A percentile compares a stretch with the other conserved stretches of the same genome.
These are phyloP conservation scores for Tyria jacobaeae DNA, from an alignment of 2,888 invertebrate genomes.

Conservation along the genomic window DNA sequence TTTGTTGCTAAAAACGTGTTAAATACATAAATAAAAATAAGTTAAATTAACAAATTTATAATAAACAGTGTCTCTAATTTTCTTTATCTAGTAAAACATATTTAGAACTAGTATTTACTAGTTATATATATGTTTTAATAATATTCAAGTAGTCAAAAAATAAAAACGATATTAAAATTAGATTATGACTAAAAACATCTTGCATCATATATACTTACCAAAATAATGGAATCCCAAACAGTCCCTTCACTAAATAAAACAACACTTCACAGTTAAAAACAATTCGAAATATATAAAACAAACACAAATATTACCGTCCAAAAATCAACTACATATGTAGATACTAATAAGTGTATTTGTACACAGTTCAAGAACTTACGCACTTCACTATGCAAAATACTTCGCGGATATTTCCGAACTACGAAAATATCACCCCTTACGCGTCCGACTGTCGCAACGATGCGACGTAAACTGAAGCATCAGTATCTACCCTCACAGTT, in stretches of 20 bases:
- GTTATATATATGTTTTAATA: no score
- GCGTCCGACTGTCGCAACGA: slow-evolving; percentile 62
- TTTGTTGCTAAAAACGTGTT: no score
- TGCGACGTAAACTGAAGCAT: slow-evolving; percentile 76
- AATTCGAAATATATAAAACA: slow-evolving; percentile 25
- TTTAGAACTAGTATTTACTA: no score
- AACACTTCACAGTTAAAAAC: slow-evolving; percentile 36
- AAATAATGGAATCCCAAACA: slow-evolving; percentile 30
- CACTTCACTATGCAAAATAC: slow-evolving; percentile 54
- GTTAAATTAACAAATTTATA: no score
- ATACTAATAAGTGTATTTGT: slow-evolving; percentile 32
- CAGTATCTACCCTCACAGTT: slow-evolving; percentile 73
- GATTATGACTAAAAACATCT: no score
- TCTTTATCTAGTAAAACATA: no score
- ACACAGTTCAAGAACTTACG: slow-evolving; percentile 57
- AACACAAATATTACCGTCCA: slow-evolving; percentile 20
- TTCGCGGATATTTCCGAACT: slow-evolving; percentile 50
- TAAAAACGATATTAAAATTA: no score
- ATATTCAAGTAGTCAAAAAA: no score
- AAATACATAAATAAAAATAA: no score
- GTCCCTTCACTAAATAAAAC: slow-evolving; percentile 44
- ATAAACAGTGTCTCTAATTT: no score
- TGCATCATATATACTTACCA: slow-evolving; percentile 31
- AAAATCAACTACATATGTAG: slow-evolving; percentile 11
- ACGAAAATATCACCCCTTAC: slow-evolving; percentile 48